Base-by-base conservation (phyloP, 2,797 vertebrate genomes). In the Sebastolobus altivelis region DNA sequence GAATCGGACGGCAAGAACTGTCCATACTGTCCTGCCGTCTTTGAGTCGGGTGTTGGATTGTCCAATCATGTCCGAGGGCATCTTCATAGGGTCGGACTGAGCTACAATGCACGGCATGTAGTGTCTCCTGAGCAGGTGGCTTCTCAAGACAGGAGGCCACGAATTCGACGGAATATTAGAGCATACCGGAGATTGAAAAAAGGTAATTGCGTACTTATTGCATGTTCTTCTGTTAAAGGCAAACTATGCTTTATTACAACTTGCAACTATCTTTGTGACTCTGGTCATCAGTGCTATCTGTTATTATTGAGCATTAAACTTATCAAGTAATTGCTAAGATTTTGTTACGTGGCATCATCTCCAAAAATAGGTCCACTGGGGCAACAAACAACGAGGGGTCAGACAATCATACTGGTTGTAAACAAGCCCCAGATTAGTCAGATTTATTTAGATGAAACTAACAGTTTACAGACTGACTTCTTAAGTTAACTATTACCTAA, bases 51-150 rank as follows among this genome's bases (percentile, higher is more conserved):
- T 87, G 98, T 99, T 88, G 97, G 97, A 66, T 95, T 99, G 89
- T 99, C 98, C 86, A 99, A 99, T 95, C 98, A 99, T 46, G 96
- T 99, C 70, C 95, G 98, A 89, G 98, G 98, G 77, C 98, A 99
- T 95, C 97, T 99, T 91, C 97, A 99, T 89, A 96, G 98, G 94
- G 97, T 97, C 58, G 97, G 98, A 79, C 90, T 99, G 81, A 98
- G 96, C 87, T 98, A 98, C 82, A 97, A 98, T 87, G 97, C 97
- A 63, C 97, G 97, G 29, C 97, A 99, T 62, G 96, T 97, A 88
- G 97, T 98, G 65, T 96, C 98, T 85, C 96, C 96, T 75, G 97
- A 98, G 85, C 97, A 98, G 81, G 97, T 97, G 93, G 96, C 97
- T 81, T 98, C 96, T 89, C 97, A 96, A 86, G 98, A 99, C 91